A percentile compares a stretch with the other conserved stretches of the same genome.
phyloP scores from a whole-genome alignment of 2,888 invertebrate species.

The Dicycla oo region DNA sequence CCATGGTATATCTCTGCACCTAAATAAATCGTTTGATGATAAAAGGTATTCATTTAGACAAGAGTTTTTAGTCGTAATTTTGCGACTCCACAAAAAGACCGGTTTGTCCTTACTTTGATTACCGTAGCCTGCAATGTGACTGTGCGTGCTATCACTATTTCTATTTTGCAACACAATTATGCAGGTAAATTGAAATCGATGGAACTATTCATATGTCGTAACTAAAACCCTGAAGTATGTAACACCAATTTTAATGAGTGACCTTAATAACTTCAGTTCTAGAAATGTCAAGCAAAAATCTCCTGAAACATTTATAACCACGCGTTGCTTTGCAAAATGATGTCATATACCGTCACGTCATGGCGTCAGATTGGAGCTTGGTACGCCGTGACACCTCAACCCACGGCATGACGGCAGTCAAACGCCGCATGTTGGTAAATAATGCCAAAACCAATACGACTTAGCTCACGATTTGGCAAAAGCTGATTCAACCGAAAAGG shows the following conservation, averaged over 20 bases:
- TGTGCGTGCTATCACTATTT: not conserved
- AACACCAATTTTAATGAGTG: conserved; percentile 22
- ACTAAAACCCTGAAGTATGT: not conserved
- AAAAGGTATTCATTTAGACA: not conserved
- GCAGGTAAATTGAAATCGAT: not conserved
- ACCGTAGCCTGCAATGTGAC: not conserved
- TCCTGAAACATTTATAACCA: conserved; percentile 1
- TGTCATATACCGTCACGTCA: conserved; percentile 41
- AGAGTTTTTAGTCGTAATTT: not conserved
- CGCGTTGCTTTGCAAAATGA: conserved; percentile 35
- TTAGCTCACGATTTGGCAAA: not conserved
- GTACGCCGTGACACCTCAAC: conserved; percentile 51
- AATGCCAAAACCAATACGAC: conserved; percentile 11
- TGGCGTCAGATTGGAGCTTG: conserved; percentile 40
- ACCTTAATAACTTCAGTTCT: conserved; percentile 19
- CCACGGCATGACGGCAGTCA: conserved; percentile 11
- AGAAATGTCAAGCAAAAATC: conserved; percentile 14
- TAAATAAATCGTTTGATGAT: not conserved
- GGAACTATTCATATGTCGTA: not conserved
- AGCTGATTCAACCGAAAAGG: not conserved
- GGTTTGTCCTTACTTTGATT: not conserved
- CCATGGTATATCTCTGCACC: not conserved
- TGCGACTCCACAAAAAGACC: not conserved
- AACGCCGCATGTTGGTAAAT: conserved; percentile 52
- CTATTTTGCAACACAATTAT: no score